These are phyloP conservation scores for Escarpia spicata DNA, from an alignment of 2,888 invertebrate genomes.

Conservation along the genomic window DNA sequence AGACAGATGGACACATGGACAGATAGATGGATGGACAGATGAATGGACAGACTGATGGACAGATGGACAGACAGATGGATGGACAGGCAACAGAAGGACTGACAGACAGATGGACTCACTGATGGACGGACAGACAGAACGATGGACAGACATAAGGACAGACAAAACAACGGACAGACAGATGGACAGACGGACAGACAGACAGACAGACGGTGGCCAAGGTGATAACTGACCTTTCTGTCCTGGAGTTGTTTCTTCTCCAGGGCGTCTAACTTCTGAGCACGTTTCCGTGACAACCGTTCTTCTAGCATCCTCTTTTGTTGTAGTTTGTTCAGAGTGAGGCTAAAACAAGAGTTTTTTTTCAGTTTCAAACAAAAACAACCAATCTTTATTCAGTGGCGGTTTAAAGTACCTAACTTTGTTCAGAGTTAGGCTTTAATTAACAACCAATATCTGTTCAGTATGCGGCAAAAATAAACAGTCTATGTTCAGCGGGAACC, in stretches of 20 bases:
- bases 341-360: slow-evolving; percentile 39
- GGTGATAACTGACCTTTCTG: slow-evolving; percentile 46
- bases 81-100: no score
- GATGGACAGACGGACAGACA: not conserved
- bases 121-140: not conserved
- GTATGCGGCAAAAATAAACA: no score
- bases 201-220: not conserved
- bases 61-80: no score
- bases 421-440: no score
- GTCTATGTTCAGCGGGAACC: no score
- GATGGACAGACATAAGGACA: not conserved
- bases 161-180: not conserved
- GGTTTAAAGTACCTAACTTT: no score
- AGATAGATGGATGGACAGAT: no score
- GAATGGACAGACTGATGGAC: no score
- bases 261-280: slow-evolving; percentile 56
- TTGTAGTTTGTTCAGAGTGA: slow-evolving; percentile 59
- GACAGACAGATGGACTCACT: no score
- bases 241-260: slow-evolving; percentile 56
- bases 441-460: no score
- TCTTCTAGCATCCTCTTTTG: slow-evolving; percentile 63
- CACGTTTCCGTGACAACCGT: slow-evolving; percentile 52
- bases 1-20: no score
- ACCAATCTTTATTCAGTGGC: not conserved
- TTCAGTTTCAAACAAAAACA: not conserved